Conservation (phyloP, 2,113 vertebrate species). For the Ahaetulla prasina region DNA sequence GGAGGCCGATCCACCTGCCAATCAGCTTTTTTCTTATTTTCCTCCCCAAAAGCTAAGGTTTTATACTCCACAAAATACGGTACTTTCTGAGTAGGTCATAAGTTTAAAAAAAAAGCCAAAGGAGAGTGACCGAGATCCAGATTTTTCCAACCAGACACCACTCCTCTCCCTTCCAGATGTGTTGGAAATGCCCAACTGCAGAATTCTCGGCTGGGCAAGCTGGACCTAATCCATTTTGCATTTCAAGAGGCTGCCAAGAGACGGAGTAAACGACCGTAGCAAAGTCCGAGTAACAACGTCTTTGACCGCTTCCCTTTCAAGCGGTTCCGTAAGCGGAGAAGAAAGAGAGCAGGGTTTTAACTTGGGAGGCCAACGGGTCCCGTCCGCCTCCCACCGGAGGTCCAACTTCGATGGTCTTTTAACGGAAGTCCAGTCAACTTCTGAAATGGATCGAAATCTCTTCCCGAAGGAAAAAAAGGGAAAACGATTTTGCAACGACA, state of each 20-base stretch:
- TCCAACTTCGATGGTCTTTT: background rate
- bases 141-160: background rate
- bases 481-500: fast-evolving
- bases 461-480: background rate
- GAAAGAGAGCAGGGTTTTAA: background rate
- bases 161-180: background rate
- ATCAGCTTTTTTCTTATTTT: no score
- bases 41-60: no score
- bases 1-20: no score
- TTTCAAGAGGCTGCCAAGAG: no score
- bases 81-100: no score
- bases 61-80: no score
- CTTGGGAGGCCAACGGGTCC: no score
- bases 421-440: fast-evolving
- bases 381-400: no score
- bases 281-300: background rate
- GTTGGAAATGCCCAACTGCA: background rate
- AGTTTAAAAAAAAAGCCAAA: background rate
- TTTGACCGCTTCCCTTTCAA: background rate
- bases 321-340: background rate
- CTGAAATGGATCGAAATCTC: no score
- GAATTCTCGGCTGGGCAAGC: background rate
- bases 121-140: background rate
- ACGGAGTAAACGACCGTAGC: no score
- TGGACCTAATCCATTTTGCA: background rate